Evolutionary conservation across 2,888 invertebrate species (phyloP), one percentile per base, ranked within the genome.

Genomic region (Drepana falcataria): DNA sequence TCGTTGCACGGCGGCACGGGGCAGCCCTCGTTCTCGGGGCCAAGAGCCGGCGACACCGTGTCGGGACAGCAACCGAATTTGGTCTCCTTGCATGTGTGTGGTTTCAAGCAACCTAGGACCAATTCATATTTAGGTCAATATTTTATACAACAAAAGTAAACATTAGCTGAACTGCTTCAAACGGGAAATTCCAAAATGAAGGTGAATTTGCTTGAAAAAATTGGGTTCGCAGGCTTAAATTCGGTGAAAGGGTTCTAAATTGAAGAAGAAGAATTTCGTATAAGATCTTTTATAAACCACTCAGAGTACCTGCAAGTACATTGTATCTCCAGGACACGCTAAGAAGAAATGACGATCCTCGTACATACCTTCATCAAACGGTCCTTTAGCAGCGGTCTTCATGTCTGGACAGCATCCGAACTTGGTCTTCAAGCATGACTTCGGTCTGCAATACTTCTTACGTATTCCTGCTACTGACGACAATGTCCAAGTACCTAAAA

Each of bases 381-480:
- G 96, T 71, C 97, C 98, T 69, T 92, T 90, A 6, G 98, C 97
- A 4, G 92, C 76, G 0, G 95, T 95, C 59, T 93, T 93, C 48
- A 94, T 94, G 79, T 98, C 97, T 37, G 95, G 94, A 74, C 98
- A 98, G 75, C 98, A 98, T 3, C 97, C 97, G 73, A 94, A 97
- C 66, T 92, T 82, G 5, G 94, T 92, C 7, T 88, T 92, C 9
- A 86, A 86, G 69, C 97, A 97, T 48, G 75, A 73, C 69, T 90
- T 92, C 0, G 92, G 87, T 65, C 93, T 94, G 75, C 95, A 95
- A 44, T 44, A 44, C 2, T 44, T 44, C 59, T 84, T 87, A 33
- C 78, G 78, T 58, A 87, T 89, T 5, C 76, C 89, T 48, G 94
- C 83, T 1, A 93, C 92, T 0, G 93, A 80, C 0, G 93, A 87